A percentile compares a stretch with the other conserved stretches of the same genome.
phyloP scores from a whole-genome alignment of 1,140 invertebrate genomes.

The Sinella curviseta region DNA sequence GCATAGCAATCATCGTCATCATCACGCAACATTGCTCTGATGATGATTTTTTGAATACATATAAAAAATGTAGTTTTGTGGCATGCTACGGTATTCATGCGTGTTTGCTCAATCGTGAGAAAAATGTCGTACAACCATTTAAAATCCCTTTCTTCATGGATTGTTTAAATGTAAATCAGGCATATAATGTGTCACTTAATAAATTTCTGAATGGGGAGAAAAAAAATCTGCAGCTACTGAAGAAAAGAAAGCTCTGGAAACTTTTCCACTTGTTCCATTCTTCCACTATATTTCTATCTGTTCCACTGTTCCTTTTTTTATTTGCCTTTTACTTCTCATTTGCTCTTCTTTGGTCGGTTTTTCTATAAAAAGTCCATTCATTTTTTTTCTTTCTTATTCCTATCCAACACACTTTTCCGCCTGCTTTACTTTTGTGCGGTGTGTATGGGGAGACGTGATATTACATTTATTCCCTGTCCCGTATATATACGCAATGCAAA shows the following conservation, averaged over 20 bases:
- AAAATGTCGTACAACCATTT: not conserved
- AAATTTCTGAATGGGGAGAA: not conserved
- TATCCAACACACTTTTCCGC: not conserved
- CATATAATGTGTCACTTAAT: slow-evolving; percentile 21
- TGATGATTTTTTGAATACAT: too few species aligned
- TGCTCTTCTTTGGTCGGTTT: too few species aligned
- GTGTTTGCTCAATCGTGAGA: not conserved
- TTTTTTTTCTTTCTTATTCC: not conserved
- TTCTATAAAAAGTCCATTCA: not conserved
- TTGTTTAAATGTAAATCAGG: slow-evolving; percentile 17
- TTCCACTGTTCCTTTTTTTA: not conserved
- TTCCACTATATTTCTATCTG: not conserved
- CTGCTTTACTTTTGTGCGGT: not conserved
- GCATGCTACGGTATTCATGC: not conserved
- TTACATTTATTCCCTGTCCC: not conserved
- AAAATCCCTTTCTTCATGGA: not conserved
- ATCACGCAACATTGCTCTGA: too few species aligned
- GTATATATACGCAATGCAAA: not conserved
- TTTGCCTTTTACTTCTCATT: not conserved
- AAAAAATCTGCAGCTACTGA: too few species aligned
- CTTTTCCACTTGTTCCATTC: not conserved
- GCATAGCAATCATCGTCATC: too few species aligned
- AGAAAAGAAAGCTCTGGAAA: not conserved
- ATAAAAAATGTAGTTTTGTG: too few species aligned
- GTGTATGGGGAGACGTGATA: not conserved